phyloP scores from a whole-genome alignment of 2,113 vertebrate genomes.

The cat (Felis catus) region DNA sequence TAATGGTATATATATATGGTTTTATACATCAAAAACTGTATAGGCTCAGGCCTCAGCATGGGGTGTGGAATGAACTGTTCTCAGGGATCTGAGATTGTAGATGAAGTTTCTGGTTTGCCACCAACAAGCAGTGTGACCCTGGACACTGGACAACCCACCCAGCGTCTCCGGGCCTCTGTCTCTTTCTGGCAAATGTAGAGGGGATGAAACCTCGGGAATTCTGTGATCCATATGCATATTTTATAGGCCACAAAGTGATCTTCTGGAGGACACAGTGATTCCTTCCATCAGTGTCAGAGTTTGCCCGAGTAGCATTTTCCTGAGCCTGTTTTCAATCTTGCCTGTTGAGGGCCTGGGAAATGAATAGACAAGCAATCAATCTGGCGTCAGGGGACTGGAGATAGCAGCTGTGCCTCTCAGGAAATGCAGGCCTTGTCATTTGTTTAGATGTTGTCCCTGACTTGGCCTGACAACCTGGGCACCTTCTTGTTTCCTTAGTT shows the following conservation, averaged over 20 bases:
- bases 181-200: background rate
- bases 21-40: background rate
- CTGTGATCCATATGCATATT: background rate
- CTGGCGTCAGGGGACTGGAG: background rate
- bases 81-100: background rate
- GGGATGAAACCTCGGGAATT: background rate
- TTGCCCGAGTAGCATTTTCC: background rate
- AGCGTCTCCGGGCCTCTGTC: background rate
- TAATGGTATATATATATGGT: background rate
- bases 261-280: background rate
- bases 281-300: background rate
- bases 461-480: background rate
- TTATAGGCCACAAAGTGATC: background rate
- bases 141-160: background rate
- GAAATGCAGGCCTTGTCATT: background rate
- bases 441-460: background rate
- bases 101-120: background rate
- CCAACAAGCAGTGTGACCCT: background rate
- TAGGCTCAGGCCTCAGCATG: background rate
- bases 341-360: slow-evolving; percentile 4
- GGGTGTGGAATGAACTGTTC: background rate
- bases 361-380: background rate
- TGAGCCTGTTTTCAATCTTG: background rate
- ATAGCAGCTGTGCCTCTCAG: background rate
- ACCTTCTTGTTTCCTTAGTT: background rate